phyloP scores from a whole-genome alignment of 2,797 vertebrate species.

The Melanotaenia trifasciata region DNA sequence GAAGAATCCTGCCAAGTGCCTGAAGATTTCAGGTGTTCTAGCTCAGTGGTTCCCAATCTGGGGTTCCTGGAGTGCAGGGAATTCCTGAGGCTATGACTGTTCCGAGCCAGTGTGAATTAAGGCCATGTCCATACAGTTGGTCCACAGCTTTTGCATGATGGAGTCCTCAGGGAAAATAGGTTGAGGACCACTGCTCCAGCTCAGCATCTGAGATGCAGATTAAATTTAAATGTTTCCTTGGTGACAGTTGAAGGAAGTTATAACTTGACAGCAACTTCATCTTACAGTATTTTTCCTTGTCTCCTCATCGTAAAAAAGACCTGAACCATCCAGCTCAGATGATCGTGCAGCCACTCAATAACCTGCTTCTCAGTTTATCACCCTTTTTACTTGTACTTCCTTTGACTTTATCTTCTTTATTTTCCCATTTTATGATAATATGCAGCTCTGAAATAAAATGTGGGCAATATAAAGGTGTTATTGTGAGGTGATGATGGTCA shows the following conservation, averaged over 20 bases:
- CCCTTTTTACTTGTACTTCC: neutral
- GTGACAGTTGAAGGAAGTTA: conserved; percentile 34
- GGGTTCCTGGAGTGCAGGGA: no score
- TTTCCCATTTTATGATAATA: neutral
- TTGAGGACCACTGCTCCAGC: neutral
- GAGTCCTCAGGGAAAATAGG: no score
- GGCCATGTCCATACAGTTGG: no score
- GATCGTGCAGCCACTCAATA: neutral
- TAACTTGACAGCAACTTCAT: conserved; percentile 1
- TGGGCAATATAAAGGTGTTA: neutral
- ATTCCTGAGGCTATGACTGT: no score
- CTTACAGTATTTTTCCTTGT: neutral
- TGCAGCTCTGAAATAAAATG: conserved; percentile 2
- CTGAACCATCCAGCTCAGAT: conserved; percentile 11
- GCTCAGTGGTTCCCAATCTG: no score
- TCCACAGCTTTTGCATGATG: no score
- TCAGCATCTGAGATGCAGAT: conserved; percentile 13
- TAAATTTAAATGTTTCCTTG: conserved; percentile 47
- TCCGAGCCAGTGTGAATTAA: no score
- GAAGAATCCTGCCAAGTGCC: neutral
- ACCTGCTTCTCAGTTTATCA: neutral
- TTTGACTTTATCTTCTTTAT: neutral
- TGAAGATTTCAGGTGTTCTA: conserved; percentile 17
- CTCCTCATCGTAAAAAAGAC: neutral
- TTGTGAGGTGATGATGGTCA: conserved; percentile 1